Conservation (phyloP, 64 coral and sea anemone genomes). For the Acropora yongei region DNA sequence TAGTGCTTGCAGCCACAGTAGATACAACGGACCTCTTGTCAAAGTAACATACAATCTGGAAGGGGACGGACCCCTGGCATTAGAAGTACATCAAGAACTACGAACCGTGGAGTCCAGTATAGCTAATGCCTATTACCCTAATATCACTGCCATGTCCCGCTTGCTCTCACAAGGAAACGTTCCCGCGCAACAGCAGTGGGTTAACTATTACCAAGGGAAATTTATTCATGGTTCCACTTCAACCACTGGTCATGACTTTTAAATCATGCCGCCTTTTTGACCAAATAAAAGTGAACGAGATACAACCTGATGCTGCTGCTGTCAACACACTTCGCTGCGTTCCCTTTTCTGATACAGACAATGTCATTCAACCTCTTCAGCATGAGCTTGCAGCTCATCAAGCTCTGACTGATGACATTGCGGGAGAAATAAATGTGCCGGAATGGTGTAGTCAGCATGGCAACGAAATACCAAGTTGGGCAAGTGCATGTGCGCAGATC, state of each 20-base stretch:
- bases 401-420: slow-evolving; percentile 19
- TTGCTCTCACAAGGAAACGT: slow-evolving; percentile 15
- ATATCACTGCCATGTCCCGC: too few relatives aligned
- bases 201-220: slow-evolving; percentile 64
- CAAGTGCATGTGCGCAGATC: slow-evolving; percentile 20
- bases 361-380: slow-evolving; percentile 53
- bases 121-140: slow-evolving; percentile 12
- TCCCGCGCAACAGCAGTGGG: slow-evolving; percentile 24
- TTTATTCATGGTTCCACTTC: slow-evolving; percentile 50
- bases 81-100: too few relatives aligned
- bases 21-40: slow-evolving; percentile 65
- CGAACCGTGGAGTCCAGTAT: too few relatives aligned
- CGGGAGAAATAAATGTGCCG: background rate
- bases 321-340: slow-evolving; percentile 30
- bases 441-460: slow-evolving; percentile 44
- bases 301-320: slow-evolving; percentile 51
- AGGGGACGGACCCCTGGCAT: slow-evolving; percentile 43
- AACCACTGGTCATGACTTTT: slow-evolving; percentile 59
- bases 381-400: slow-evolving; percentile 8
- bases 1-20: slow-evolving; percentile 41
- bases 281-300: slow-evolving; percentile 40
- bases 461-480: slow-evolving; percentile 38
- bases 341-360: slow-evolving; percentile 31
- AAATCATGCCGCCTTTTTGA: slow-evolving; percentile 56
- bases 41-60: slow-evolving; percentile 68